Evolutionary conservation across 2,113 vertebrate species (phyloP), one percentile per base, ranked within the genome.

Genomic region (Corythoichthys haematopterus): DNA sequence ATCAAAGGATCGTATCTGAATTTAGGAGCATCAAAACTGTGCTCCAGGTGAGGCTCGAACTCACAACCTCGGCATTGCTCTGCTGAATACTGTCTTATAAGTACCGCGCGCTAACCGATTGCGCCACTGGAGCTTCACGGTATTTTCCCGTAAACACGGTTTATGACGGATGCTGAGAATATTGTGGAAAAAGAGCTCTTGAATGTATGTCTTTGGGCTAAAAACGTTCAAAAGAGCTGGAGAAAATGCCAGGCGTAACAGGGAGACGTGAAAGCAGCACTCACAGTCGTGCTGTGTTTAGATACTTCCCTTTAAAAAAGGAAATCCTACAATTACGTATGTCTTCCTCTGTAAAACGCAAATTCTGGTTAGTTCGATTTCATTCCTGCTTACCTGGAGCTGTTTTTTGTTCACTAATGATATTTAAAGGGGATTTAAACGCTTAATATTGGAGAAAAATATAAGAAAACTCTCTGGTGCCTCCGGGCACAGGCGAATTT

Each of bases 1-100:
- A 1, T 43, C 9, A 6, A 8, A 43, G 20, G 2, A 15, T 37
- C 15, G 7, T 8, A 6, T 52, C 20, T 11, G 2, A 4, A 11
- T 15, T 46, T 2, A 1, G 13, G 36, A 0, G 6, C 50, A n/a
- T 76, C 81, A 90, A 92, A 89, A 80, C 61, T 57, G 36, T 98
- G 96, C 96, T 98, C 96, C 96, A 98, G 96, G 96, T 98, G 96
- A 98, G 96, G 96, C 95, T 98, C 95, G 95, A 98, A 98, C 96
- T 98, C 95, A 98, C 95, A 98, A 98, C 94, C 94, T 98, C 95
- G 94, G 95, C 94, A 95, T 98, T 28, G 93, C 95, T 95, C 40
- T 53, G 86, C 92, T 85, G 76, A 1, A 74, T 94, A 98, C 95
- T 96, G 96, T 92, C 89, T 62, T 95, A 96, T 98, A 98, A 97